Percentiles rank a stretch among this genome's conserved stretches.
Conservation (phyloP, 2,888 invertebrate species). For the Epirrhoe tristata region DNA sequence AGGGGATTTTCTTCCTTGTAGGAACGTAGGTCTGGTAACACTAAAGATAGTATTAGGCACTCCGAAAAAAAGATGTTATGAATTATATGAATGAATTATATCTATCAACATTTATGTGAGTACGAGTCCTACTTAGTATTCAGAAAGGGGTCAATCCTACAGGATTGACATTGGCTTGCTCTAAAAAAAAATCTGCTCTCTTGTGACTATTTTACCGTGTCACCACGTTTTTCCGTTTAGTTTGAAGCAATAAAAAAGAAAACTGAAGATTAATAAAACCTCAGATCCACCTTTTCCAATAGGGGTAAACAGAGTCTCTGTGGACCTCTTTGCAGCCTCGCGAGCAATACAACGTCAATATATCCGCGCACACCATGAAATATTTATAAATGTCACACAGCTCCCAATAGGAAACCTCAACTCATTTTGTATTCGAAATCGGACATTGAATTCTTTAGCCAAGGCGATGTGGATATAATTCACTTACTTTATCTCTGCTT, state of each 20-base stretch:
- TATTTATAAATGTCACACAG: constrained; percentile 32
- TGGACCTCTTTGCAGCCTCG: constrained; percentile 7
- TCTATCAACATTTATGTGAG: no score
- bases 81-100: no score
- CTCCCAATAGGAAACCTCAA: constrained; percentile 41
- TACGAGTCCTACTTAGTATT: no score
- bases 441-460: constrained; percentile 44
- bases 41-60: not conserved
- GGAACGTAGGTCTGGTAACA: not conserved
- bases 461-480: constrained; percentile 34
- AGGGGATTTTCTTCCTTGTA: constrained; percentile 25
- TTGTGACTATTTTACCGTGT: not conserved
- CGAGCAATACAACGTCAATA: constrained; percentile 24
- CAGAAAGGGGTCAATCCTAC: no score
- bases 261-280: constrained; percentile 1
- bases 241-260: not conserved
- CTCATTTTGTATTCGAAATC: constrained; percentile 60
- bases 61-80: no score
- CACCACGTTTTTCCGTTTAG: not conserved
- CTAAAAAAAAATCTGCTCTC: no score
- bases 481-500: constrained; percentile 33
- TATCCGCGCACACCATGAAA: constrained; percentile 30
- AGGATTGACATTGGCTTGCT: no score
- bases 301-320: constrained; percentile 10
- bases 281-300: constrained; percentile 12